These are phyloP conservation scores for Megalopta genalis DNA, from an alignment of 1,140 invertebrate genomes.

Conservation along the genomic window DNA sequence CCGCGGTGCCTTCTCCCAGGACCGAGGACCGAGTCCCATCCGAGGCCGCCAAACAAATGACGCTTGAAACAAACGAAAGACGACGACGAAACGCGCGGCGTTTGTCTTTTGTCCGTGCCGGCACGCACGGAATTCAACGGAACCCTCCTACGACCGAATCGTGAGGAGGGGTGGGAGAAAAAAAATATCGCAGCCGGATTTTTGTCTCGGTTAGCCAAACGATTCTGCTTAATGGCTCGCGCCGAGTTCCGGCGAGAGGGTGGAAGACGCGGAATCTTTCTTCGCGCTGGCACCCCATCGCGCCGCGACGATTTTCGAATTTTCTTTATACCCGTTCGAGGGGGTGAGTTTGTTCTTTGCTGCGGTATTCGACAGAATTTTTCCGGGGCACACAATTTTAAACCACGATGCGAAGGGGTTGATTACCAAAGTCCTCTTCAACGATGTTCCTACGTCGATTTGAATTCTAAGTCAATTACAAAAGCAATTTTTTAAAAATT, in stretches of 20 bases:
- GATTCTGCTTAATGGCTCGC: slow-evolving; percentile 78
- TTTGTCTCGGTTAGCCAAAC: slow-evolving; percentile 80
- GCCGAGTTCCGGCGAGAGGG: slow-evolving; percentile 60
- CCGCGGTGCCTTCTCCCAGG: not conserved
- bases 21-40: slow-evolving; percentile 21
- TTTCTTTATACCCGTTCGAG: too few relatives aligned
- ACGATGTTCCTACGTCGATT: too few relatives aligned
- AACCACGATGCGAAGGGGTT: too few relatives aligned
- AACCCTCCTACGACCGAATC: not conserved
- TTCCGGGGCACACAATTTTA: too few relatives aligned
- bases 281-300: not conserved
- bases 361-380: too few relatives aligned
- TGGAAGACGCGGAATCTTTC: slow-evolving; percentile 6
- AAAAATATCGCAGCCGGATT: slow-evolving; percentile 76
- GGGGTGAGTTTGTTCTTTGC: not conserved
- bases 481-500: too few relatives aligned
- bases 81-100: slow-evolving; percentile 55
- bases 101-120: slow-evolving; percentile 76
- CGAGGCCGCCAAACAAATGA: slow-evolving; percentile 76
- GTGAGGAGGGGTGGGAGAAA: slow-evolving; percentile 52
- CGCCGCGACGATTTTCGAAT: not conserved
- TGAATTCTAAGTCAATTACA: too few relatives aligned
- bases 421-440: too few relatives aligned
- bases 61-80: slow-evolving; percentile 80
- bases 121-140: slow-evolving; percentile 73